Evolutionary conservation across 1,140 invertebrate species (phyloP).

Genomic region (Cherax quadricarinatus): DNA sequence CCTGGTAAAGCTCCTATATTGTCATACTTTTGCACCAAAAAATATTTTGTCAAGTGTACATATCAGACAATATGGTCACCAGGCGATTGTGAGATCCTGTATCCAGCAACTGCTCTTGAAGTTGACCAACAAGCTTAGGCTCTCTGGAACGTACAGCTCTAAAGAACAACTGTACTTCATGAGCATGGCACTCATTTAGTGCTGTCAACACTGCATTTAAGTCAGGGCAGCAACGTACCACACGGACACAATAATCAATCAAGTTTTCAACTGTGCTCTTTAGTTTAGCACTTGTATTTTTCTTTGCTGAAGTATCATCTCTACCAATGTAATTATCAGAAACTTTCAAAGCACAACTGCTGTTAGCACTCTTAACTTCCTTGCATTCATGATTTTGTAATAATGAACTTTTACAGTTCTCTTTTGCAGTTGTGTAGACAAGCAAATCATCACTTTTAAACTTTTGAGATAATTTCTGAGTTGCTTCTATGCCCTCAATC

Average conservation of each 20-base stretch:
- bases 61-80: constrained; percentile 60
- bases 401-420: neutral
- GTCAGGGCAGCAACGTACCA: constrained; percentile 48
- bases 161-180: constrained; percentile 64
- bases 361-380: neutral
- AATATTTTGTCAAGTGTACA: constrained; percentile 55
- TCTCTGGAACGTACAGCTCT: constrained; percentile 39
- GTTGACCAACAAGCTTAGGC: constrained; percentile 51
- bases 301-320: neutral
- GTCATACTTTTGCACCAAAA: neutral
- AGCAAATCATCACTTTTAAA: neutral
- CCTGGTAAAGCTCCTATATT: too few species aligned
- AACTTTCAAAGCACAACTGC: neutral
- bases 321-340: neutral
- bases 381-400: neutral
- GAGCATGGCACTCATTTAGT: constrained; percentile 59
- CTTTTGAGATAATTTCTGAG: neutral
- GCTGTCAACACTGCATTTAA: constrained; percentile 37
- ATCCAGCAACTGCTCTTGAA: constrained; percentile 60
- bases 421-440: neutral
- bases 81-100: constrained; percentile 57
- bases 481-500: neutral
- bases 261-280: constrained; percentile 39
- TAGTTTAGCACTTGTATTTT: constrained; percentile 17
- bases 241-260: constrained; percentile 56